phyloP scores from a whole-genome alignment of 2,888 invertebrate species.

The Metacarcinus magister region DNA sequence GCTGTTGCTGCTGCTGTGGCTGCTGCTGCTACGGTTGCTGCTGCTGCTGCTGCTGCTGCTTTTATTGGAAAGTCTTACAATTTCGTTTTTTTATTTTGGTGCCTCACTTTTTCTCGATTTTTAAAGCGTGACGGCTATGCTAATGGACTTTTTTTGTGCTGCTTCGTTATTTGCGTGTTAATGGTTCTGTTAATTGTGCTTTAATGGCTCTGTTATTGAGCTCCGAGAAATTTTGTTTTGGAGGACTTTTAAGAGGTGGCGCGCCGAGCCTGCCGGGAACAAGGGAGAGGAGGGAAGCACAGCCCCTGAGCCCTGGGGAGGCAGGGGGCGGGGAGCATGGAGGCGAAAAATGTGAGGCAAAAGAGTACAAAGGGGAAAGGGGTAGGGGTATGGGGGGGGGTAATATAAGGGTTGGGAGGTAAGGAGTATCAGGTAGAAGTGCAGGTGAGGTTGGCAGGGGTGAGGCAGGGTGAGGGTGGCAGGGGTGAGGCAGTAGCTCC shows the following conservation, averaged over 20 bases:
- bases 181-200: background rate
- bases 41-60: background rate
- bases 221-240: conserved; percentile 17
- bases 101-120: background rate
- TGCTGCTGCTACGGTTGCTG: too few relatives aligned
- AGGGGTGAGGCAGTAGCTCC: too few relatives aligned
- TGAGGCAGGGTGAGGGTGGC: too few relatives aligned
- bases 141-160: background rate
- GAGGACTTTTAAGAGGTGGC: background rate
- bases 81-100: background rate
- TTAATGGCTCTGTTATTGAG: conserved; percentile 30
- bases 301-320: background rate
- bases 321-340: background rate
- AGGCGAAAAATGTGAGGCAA: background rate
- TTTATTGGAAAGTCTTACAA: background rate
- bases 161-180: background rate
- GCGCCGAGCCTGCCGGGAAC: background rate
- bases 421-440: too few relatives aligned
- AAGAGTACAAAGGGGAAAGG: background rate
- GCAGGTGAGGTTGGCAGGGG: too few relatives aligned
- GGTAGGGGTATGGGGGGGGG: background rate
- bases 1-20: too few relatives aligned
- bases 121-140: background rate
- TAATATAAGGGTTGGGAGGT: too few relatives aligned
- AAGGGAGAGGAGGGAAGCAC: background rate